Percentiles rank a stretch among this genome's conserved stretches.
These are phyloP conservation scores for Notarius quadriscutis DNA, from an alignment of 2,113 vertebrate species.

Conservation along the genomic window DNA sequence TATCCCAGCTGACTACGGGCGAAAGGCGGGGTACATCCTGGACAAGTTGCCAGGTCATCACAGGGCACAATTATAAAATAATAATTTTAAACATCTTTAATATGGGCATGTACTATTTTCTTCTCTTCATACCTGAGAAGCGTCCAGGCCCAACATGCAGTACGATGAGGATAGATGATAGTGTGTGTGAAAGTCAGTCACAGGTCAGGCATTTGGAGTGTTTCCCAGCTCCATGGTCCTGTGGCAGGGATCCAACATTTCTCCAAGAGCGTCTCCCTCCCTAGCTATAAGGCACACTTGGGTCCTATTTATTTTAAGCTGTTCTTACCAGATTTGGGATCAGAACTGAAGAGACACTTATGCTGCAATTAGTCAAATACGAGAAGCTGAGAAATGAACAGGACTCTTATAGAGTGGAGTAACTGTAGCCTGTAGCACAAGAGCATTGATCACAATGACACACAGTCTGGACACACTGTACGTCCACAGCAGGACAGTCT, in stretches of 20 bases:
- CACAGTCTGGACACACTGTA: not conserved
- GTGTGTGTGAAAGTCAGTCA: conserved; percentile 1
- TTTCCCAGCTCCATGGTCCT: not conserved
- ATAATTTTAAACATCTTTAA: not conserved
- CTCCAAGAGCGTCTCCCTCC: conserved; percentile 8
- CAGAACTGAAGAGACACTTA: not conserved
- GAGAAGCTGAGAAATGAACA: not conserved
- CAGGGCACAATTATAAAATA: not conserved
- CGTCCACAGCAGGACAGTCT: conserved; percentile 10
- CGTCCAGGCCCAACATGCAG: not conserved
- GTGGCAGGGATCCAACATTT: conserved; percentile 35
- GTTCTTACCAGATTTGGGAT: conserved; percentile 22
- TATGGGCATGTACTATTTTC: not conserved
- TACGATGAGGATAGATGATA: not conserved
- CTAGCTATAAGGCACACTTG: conserved; percentile 16
- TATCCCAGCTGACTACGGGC: too few relatives aligned
- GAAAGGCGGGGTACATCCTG: too few relatives aligned
- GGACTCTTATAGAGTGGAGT: not conserved
- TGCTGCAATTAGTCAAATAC: not conserved
- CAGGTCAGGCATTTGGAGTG: conserved; percentile 26
- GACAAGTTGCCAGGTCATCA: too few relatives aligned
- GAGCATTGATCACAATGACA: conserved; percentile 16
- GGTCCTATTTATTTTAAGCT: conserved; percentile 48
- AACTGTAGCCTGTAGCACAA: conserved; percentile 6
- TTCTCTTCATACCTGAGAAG: not conserved